Conservation (phyloP, 2,888 invertebrate species). For the Campoplex capitator region DNA sequence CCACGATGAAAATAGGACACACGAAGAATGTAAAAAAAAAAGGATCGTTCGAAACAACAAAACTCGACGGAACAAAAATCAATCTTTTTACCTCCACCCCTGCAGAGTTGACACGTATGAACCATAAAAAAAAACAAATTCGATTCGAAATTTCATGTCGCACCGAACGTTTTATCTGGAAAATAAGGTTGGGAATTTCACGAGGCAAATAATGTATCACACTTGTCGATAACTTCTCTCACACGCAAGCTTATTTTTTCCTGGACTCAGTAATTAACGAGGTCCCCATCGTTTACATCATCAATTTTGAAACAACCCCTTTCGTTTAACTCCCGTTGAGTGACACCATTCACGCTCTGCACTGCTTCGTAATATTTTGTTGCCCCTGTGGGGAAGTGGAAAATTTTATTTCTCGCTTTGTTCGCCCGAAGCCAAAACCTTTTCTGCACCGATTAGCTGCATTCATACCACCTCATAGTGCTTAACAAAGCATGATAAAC, state of each 20-base stretch:
- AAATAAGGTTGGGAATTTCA: not conserved
- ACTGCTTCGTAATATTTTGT: constrained; percentile 55
- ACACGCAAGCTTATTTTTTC: not conserved
- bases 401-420: not conserved
- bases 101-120: not conserved
- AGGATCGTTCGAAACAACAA: not conserved
- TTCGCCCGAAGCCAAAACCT: constrained; percentile 1
- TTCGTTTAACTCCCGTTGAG: not conserved
- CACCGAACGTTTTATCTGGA: not conserved
- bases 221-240: constrained; percentile 6
- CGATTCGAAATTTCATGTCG: constrained; percentile 29
- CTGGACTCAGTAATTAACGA: constrained; percentile 52
- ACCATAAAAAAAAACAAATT: constrained; percentile 11
- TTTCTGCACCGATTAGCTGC: constrained; percentile 36
- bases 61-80: constrained; percentile 39
- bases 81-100: constrained; percentile 9
- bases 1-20: constrained; percentile 53
- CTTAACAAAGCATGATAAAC: constrained; percentile 66
- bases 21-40: constrained; percentile 31
- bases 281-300: constrained; percentile 40
- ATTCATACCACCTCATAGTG: constrained; percentile 46
- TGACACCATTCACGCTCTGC: constrained; percentile 36
- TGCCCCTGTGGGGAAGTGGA: not conserved
- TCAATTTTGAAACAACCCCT: constrained; percentile 36
- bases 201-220: constrained; percentile 6